Percentiles rank a stretch among this genome's conserved stretches.
Evolutionary conservation across 2,888 invertebrate genomes (phyloP).

Genomic region (Cecidostiba fungosa): DNA sequence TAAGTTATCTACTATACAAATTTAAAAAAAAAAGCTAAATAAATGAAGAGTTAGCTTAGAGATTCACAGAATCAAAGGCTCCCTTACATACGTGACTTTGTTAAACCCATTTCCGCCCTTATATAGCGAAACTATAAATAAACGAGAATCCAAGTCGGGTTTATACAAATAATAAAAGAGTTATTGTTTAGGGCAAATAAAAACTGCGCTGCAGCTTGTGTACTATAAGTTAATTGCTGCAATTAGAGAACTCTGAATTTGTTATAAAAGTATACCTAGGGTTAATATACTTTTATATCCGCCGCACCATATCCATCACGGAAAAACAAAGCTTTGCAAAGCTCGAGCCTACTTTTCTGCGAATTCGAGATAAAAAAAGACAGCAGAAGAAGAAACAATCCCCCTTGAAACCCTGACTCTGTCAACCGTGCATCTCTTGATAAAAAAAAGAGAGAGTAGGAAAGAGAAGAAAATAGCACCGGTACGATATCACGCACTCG

Average conservation of each 20-base stretch:
- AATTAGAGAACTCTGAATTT: slow-evolving; percentile 3
- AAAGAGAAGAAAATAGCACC: background rate
- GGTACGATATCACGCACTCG: background rate
- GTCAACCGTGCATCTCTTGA: no score
- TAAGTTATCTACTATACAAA: background rate
- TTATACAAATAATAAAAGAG: slow-evolving; percentile 13
- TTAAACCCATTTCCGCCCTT: background rate
- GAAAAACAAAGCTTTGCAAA: background rate
- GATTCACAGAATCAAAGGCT: background rate
- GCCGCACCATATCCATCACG: background rate
- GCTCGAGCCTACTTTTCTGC: background rate
- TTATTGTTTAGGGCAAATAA: slow-evolving; percentile 13
- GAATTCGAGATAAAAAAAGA: background rate
- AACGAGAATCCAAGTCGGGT: background rate
- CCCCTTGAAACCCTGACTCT: no score
- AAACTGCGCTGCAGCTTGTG: slow-evolving; percentile 1
- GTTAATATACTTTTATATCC: background rate
- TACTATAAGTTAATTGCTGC: slow-evolving; percentile 8
- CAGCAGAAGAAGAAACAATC: background rate
- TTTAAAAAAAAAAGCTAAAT: background rate
- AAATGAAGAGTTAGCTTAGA: background rate
- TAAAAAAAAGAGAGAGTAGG: background rate
- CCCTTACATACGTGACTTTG: background rate
- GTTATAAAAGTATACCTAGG: slow-evolving; percentile 13
- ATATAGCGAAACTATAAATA: background rate